Evolutionary conservation across 2,113 vertebrate species (phyloP).

Genomic region (Rhagologus leucostigma): DNA sequence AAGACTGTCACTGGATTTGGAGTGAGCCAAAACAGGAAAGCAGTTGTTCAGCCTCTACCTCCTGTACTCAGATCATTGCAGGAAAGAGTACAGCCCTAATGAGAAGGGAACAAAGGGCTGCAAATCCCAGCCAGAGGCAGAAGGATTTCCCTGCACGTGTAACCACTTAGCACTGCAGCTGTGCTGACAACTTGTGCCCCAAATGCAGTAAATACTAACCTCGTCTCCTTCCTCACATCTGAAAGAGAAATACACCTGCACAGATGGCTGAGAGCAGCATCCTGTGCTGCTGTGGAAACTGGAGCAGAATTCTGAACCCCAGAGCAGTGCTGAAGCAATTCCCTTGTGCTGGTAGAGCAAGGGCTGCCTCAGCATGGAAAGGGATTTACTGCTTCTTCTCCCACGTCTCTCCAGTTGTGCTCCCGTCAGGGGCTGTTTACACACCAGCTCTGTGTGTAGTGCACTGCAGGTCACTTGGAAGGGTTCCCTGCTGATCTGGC

Average conservation of each 20-base stretch:
- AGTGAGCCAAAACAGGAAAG: not conserved
- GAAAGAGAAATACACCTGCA: not conserved
- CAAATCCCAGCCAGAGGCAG: not conserved
- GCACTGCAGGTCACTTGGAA: not conserved
- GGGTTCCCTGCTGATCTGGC: not conserved
- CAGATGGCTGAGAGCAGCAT: not conserved
- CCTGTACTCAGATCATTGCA: not conserved
- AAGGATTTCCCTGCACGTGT: not conserved
- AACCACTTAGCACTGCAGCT: not conserved
- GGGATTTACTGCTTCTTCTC: not conserved
- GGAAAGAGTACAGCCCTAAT: fast-evolving
- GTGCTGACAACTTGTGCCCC: not conserved
- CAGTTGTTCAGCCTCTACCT: not conserved
- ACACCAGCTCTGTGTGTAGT: not conserved
- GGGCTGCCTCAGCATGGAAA: not conserved
- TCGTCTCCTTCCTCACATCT: not conserved
- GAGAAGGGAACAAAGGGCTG: not conserved
- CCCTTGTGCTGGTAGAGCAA: not conserved
- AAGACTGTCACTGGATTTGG: not conserved
- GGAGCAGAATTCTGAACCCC: not conserved
- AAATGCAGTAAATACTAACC: not conserved
- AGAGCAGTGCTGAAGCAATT: not conserved
- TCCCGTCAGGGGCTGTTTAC: not conserved
- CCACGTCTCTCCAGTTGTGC: not conserved
- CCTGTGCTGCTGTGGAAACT: not conserved